Base-by-base conservation (phyloP, 2,797 vertebrate genomes). In the Acanthornis magna region DNA sequence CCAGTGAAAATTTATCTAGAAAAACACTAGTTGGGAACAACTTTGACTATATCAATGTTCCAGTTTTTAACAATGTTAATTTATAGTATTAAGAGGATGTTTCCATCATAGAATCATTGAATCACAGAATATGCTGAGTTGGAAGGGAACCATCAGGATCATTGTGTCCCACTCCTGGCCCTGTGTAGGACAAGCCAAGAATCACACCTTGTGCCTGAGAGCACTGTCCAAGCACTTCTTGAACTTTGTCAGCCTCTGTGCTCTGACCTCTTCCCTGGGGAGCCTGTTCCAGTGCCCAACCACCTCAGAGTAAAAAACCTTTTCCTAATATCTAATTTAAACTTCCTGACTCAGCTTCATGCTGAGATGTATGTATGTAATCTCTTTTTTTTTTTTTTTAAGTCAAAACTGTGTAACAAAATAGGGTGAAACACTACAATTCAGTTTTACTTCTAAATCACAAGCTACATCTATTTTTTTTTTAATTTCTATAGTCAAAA, bases 161-260 rank as follows among this genome's bases (percentile, higher is more conserved):
- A 51, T 25, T 4, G 6, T 40, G 11, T 66, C 25, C 40, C 30
- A 26, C 20, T 73, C 47, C n/a, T 26, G 20, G 8, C 4, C 17
- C n/a, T 47, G 23, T 9, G 7, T 16, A 66, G 20, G n/a, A 45
- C 23, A 73, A 3, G 18, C 13, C 11, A 15, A 12, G 27, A 38
- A 6, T 66, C 11, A 12, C 45, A 45, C 3, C 20, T 1, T 22
- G 11, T 40, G 11, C 20, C 53, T 38, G n/a, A 30, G 53, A 58
- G 2, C 4, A 1, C 3, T 40, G 13, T 21, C 16, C 29, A 80
- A 66, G 51, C 0, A 0, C 3, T 72, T 50, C 18, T 11, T 45
- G 13, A 66, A 5, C 13, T 58, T 23, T 51, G 5, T 21, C 16
- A 21, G 25, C 9, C 11, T 42, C n/a, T 11, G 19, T 57, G 14